Evolutionary conservation across 1,140 invertebrate species (phyloP), one percentile per base, ranked within the genome.

Genomic region (Drosophila kohkoa): DNA sequence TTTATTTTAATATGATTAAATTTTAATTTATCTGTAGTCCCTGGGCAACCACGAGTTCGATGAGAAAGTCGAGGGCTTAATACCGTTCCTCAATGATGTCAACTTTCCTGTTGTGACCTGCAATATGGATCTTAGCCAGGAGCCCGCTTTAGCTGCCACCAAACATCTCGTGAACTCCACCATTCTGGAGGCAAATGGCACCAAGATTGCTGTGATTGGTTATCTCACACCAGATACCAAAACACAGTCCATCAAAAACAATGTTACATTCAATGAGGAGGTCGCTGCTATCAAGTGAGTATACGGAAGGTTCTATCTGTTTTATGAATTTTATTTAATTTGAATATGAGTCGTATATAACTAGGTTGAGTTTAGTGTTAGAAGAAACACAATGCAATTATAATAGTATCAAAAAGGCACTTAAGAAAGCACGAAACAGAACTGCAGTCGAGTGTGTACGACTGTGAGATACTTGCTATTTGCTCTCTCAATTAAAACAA

Each of bases 41-140:
- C 93, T 99, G 59, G 98, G 98, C 16, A 99, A 99, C 87, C 98
- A 99, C 82, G 98, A 99, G 92, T 98, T 99, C 81, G 98, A 99
- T 90, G 94, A 96, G 58, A 96, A 96, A 1, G 93, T 97, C 0
- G 90, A 92, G 0, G 96, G 96, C 5, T 88, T 99, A 1, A 93
- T 95, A 13, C 96, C 96, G 0, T 98, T 97, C 79, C 92, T 98
- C 1, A 92, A 96, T 32, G 94, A 95, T 38, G 92, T 95, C 1
- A 94, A 93, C 0, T 96, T 96, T 69, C 97, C 97, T 0, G 94
- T 98, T 1, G 85, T 99, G 0, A 94, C 95, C 8, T 93, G 96
- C 38, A 99, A 99, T 89, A 93, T 99, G 32, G 94, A 97, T 75
- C 92, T 96, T 0, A 93, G 92, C 1, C 91, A 94, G 0, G 96